phyloP scores from a whole-genome alignment of 2,888 invertebrate genomes.

The Patella depressa region DNA sequence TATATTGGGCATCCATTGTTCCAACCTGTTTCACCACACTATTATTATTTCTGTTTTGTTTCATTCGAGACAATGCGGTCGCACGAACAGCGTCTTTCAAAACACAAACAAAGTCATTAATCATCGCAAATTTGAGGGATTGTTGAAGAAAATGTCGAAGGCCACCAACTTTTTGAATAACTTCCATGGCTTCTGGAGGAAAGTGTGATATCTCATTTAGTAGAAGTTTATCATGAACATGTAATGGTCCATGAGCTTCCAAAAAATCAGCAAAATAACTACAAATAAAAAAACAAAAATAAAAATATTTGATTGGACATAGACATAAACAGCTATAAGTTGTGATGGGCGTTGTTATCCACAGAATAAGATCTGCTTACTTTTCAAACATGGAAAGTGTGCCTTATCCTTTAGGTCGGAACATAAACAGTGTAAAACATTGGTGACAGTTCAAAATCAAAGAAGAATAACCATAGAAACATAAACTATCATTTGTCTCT shows the following conservation, averaged over 20 bases:
- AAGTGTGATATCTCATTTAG: slow-evolving; percentile 48
- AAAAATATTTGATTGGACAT: not conserved
- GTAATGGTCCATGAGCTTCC: slow-evolving; percentile 48
- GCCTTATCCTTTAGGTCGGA: not conserved
- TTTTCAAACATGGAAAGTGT: not conserved
- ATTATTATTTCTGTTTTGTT: not conserved
- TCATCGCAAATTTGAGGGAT: slow-evolving; percentile 51
- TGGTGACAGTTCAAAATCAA: no score
- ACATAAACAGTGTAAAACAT: no score
- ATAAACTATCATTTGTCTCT: no score
- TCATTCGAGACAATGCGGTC: slow-evolving; percentile 37
- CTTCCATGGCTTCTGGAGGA: slow-evolving; percentile 47
- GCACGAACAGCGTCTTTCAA: slow-evolving; percentile 46
- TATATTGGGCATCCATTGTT: not conserved
- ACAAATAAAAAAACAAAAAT: slow-evolving; percentile 19
- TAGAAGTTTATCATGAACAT: slow-evolving; percentile 40
- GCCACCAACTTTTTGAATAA: slow-evolving; percentile 48
- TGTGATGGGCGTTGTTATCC: no score
- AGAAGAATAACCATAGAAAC: no score
- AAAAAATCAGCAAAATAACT: slow-evolving; percentile 53
- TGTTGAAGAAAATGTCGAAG: slow-evolving; percentile 46
- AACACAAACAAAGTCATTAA: slow-evolving; percentile 49
- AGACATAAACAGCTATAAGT: not conserved
- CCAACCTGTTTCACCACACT: slow-evolving; percentile 26
- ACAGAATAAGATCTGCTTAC: not conserved